Conservation (phyloP, 1,140 invertebrate species). For the Holotrichia oblita region DNA sequence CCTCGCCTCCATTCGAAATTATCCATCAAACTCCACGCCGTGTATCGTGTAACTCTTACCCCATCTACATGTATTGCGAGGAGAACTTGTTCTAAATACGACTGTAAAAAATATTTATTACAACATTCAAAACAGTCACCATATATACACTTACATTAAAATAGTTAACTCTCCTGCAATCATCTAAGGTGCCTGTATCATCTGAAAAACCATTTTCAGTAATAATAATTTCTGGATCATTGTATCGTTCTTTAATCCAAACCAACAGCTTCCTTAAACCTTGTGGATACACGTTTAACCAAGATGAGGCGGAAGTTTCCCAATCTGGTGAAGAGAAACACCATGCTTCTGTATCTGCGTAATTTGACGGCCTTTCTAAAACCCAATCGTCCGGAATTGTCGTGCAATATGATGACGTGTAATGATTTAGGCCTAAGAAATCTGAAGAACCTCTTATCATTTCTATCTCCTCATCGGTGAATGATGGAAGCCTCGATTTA, state of each 20-base stretch:
- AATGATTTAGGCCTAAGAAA: conserved; percentile 71
- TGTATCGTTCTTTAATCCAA: conserved; percentile 51
- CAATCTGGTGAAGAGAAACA: conserved; percentile 35
- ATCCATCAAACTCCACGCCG: conserved; percentile 72
- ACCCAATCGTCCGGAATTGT: not conserved
- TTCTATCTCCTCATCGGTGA: conserved; percentile 68
- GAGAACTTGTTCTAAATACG: conserved; percentile 61
- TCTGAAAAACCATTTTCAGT: conserved; percentile 53
- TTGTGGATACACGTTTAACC: conserved; percentile 48
- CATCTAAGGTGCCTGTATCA: conserved; percentile 58
- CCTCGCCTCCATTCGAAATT: conserved; percentile 71
- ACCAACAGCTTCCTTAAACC: conserved; percentile 55
- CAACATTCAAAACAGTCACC: not conserved
- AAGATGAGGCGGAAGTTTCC: conserved; percentile 39
- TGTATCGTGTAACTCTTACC: conserved; percentile 64
- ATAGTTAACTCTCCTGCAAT: conserved; percentile 65
- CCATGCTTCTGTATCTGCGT: not conserved
- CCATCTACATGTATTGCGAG: conserved; percentile 57
- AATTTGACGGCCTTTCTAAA: not conserved
- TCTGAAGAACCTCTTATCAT: conserved; percentile 68
- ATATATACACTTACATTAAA: conserved; percentile 50
- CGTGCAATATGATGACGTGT: conserved; percentile 59
- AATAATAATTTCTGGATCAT: conserved; percentile 49
- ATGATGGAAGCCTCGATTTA: conserved; percentile 69
- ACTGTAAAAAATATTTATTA: conserved; percentile 49